Percentiles rank a stretch among this genome's conserved stretches.
phyloP scores from a whole-genome alignment of 2,797 vertebrate species.

The Oreonectes daqikongensis region DNA sequence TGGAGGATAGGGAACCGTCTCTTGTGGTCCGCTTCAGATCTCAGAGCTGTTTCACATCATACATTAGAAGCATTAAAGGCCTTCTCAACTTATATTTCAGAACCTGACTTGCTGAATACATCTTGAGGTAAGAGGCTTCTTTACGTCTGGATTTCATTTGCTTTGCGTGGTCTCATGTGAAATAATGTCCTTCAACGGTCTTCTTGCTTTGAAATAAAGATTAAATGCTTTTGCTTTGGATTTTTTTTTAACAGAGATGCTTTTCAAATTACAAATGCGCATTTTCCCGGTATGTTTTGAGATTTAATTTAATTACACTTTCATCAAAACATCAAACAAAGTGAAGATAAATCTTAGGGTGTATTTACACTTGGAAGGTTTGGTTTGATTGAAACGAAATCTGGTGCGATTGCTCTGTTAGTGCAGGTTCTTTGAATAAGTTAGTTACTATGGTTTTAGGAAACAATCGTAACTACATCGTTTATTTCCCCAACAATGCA shows the following conservation, averaged over 20 bases:
- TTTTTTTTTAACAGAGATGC: conserved; percentile 2
- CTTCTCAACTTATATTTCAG: conserved; percentile 7
- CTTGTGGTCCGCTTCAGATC: conserved; percentile 24
- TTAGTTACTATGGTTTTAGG: too few relatives aligned
- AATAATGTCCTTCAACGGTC: conserved; percentile 11
- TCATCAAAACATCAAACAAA: background rate
- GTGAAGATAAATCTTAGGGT: background rate
- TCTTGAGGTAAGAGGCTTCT: conserved; percentile 35
- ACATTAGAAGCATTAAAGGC: conserved; percentile 43
- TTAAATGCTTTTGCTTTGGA: background rate
- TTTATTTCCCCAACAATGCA: too few relatives aligned
- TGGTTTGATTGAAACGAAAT: too few relatives aligned
- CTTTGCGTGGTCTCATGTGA: conserved; percentile 5
- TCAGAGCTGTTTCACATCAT: conserved; percentile 27
- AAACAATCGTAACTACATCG: too few relatives aligned
- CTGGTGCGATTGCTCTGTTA: too few relatives aligned
- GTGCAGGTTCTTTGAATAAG: too few relatives aligned
- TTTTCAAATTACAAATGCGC: background rate
- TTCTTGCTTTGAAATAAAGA: background rate
- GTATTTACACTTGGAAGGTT: too few relatives aligned
- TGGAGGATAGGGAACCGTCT: background rate
- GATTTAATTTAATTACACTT: background rate
- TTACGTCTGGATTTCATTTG: conserved; percentile 20
- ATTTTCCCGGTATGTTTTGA: background rate
- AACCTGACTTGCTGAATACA: conserved; percentile 12